phyloP scores from a whole-genome alignment of 2,888 invertebrate genomes.

The Tenthredo amoena region DNA sequence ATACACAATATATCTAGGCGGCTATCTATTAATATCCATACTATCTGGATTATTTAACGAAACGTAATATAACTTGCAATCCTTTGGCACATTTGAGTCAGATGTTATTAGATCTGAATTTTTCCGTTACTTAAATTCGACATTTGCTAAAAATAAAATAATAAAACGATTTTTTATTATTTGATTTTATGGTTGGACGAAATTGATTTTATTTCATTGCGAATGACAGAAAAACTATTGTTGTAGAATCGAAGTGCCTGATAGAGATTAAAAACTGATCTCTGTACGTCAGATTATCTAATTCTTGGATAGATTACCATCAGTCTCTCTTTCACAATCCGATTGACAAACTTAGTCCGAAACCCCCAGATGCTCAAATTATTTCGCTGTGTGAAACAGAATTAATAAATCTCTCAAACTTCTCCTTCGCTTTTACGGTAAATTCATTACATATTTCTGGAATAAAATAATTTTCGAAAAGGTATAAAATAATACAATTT shows the following conservation, averaged over 20 bases:
- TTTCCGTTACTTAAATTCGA: background rate
- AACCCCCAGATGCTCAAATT: background rate
- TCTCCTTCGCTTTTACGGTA: background rate
- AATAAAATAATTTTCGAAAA: background rate
- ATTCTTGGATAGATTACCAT: background rate
- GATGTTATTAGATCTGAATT: background rate
- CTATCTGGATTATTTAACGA: conserved; percentile 35
- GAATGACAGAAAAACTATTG: background rate
- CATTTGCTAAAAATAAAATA: background rate
- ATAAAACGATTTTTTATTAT: background rate
- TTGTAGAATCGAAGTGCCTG: background rate
- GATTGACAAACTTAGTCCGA: background rate
- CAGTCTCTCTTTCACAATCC: background rate
- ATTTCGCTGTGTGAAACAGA: background rate
- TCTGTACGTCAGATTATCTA: background rate
- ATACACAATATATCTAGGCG: conserved; percentile 31
- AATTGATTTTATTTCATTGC: background rate
- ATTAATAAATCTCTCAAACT: background rate
- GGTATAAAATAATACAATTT: background rate
- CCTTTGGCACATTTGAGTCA: background rate
- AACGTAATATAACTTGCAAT: background rate
- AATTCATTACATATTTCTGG: background rate
- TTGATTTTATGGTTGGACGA: too few relatives aligned
- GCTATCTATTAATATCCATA: conserved; percentile 24
- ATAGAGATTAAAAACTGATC: background rate